Base-by-base conservation (phyloP, 2,888 invertebrate genomes). In the Rotaria sp. region DNA sequence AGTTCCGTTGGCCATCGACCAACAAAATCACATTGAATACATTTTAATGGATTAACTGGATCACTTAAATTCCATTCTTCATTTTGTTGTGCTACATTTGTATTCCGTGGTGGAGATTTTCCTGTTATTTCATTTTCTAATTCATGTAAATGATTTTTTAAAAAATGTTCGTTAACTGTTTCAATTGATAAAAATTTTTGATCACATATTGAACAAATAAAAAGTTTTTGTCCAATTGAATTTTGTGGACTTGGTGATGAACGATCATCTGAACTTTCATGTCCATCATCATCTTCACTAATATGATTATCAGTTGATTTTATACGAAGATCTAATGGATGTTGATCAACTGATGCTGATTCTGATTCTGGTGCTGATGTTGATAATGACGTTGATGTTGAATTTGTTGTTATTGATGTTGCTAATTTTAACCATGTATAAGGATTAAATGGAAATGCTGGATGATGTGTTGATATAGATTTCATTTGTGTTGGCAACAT, bases 1-100 rank as follows among this genome's bases (percentile, higher is more conserved):
- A 91, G 88, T 86, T 91, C 91, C 2, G 90, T 90, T 21, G 90
- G 89, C 89, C 90, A 90, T 84, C 90, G 89, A 21, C 90, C 90
- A 26, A 90, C 89, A 89, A 90, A 91, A n/a, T 89, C 88, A 88
- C 91, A 91, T 88, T 90, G 89, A 87, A 89, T 90, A 87, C 91
- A 91, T 88, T 90, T 90, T 59, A 90, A 88, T 26, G 87, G 86
- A 35, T 86, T 84, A n/a, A 57, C 35, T 55, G 87, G 87, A 41
- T 87, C 87, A 52, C 85, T 85, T 38, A 87, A 38, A 50, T 86
- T 87, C 87, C 87, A 87, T 86, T 87, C 85, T 86, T 87, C 87
- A 59, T 87, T 87, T 85, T 87, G 87, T 38, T 85, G 86, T 1
- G 87, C 87, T 35, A 87, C 87, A 59, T 87, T 87, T 30, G 87